phyloP scores from a whole-genome alignment of 2,888 invertebrate species.

The Hoplodrina ambigua region DNA sequence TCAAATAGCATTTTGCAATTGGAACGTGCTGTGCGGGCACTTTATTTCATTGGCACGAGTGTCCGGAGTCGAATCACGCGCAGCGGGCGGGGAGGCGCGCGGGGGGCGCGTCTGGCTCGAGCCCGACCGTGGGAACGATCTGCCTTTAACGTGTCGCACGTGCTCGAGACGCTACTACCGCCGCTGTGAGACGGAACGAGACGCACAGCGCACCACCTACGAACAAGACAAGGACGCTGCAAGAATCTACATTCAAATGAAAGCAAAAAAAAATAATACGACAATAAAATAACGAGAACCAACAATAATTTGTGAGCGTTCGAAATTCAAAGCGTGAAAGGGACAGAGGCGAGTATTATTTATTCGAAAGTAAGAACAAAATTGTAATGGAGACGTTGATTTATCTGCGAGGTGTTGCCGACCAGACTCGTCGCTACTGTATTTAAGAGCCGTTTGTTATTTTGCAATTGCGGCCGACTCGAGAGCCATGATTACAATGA shows the following conservation, averaged over 20 bases:
- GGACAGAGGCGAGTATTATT: conserved; percentile 78
- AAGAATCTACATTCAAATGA: conserved; percentile 63
- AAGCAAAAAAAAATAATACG: conserved; percentile 67
- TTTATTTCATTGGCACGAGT: conserved; percentile 85
- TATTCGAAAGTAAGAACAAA: conserved; percentile 84
- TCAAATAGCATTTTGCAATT: conserved; percentile 86
- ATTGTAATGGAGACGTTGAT: conserved; percentile 86
- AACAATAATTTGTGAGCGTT: conserved; percentile 89
- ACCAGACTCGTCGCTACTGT: conserved; percentile 79
- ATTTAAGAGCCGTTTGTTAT: conserved; percentile 81
- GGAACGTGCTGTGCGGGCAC: conserved; percentile 87
- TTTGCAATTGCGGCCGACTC: conserved; percentile 75
- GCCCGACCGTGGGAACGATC: conserved; percentile 89
- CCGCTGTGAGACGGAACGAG: conserved; percentile 76
- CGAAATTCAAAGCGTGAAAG: conserved; percentile 85
- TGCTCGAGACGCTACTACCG: conserved; percentile 86
- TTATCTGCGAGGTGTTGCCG: conserved; percentile 79
- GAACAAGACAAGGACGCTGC: conserved; percentile 55
- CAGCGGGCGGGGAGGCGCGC: conserved; percentile 70
- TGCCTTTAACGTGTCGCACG: conserved; percentile 90
- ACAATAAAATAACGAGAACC: conserved; percentile 85
- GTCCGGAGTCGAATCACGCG: conserved; percentile 86
- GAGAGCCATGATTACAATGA: conserved; percentile 77
- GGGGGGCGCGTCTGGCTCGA: conserved; percentile 76
- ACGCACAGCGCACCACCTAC: conserved; percentile 63